Percentiles rank a stretch among this genome's conserved stretches.
phyloP scores from a whole-genome alignment of 2,888 invertebrate species.

The Lasioglossum marginatum region DNA sequence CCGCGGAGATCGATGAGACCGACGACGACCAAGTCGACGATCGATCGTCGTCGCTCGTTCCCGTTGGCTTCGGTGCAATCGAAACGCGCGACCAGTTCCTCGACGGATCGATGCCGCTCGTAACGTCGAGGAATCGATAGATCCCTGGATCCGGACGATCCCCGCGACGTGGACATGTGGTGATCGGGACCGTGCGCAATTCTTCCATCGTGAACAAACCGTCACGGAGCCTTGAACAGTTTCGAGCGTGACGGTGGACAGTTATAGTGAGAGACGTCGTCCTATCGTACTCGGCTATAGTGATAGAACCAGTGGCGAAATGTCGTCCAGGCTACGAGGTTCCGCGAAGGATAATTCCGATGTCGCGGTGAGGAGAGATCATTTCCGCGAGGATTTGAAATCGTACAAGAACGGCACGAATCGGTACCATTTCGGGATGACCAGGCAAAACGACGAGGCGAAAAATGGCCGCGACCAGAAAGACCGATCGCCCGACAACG shows the following conservation, averaged over 20 bases:
- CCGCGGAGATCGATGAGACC: not conserved
- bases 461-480: conserved; percentile 57
- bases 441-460: conserved; percentile 50
- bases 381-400: conserved; percentile 36
- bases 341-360: conserved; percentile 71
- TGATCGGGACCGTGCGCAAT: conserved; percentile 24
- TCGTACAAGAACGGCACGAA: conserved; percentile 55
- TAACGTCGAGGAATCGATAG: not conserved
- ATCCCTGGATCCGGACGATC: not conserved
- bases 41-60: not conserved
- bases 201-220: conserved; percentile 24
- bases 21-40: not conserved
- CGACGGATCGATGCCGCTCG: conserved; percentile 42
- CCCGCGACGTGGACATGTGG: conserved; percentile 22
- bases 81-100: conserved; percentile 43
- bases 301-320: conserved; percentile 65
- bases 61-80: not conserved
- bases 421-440: conserved; percentile 68
- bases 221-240: conserved; percentile 25
- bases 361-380: conserved; percentile 56
- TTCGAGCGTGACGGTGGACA: conserved; percentile 23
- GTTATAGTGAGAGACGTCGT: not conserved
- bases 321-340: conserved; percentile 80
- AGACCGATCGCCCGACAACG: conserved; percentile 51
- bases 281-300: not conserved